These are phyloP conservation scores for Peromyscus polionotus DNA, from an alignment of 2,113 vertebrate species.

Conservation along the genomic window DNA sequence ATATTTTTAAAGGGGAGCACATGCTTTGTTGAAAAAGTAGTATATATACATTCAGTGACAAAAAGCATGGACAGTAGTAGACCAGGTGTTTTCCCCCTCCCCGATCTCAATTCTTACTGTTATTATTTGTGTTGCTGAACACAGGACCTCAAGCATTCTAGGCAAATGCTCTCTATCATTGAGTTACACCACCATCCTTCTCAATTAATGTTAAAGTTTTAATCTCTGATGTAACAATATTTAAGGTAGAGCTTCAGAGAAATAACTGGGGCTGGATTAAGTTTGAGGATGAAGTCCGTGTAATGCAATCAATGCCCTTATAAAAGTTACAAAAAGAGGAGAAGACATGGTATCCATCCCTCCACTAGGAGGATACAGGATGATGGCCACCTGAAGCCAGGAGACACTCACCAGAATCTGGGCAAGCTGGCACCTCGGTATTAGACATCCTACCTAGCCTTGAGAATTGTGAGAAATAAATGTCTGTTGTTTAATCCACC, in stretches of 20 bases:
- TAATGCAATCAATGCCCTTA: background rate
- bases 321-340: background rate
- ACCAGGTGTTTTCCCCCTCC: background rate
- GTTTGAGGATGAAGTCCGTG: background rate
- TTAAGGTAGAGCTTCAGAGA: background rate
- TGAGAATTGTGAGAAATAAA: background rate
- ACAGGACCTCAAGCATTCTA: background rate
- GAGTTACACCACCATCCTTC: background rate
- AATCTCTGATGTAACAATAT: background rate
- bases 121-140: background rate
- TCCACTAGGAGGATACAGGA: background rate
- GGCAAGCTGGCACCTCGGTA: background rate
- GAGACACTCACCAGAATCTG: background rate
- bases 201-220: background rate
- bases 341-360: background rate
- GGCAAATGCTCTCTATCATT: background rate
- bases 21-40: conserved; percentile 31
- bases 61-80: background rate
- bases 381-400: background rate
- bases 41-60: background rate
- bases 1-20: background rate
- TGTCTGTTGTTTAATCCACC: background rate
- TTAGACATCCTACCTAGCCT: background rate
- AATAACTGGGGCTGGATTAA: background rate
- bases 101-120: background rate